Evolutionary conservation across 1,140 invertebrate species (phyloP).

Genomic region (Mizuhopecten yessoensis): DNA sequence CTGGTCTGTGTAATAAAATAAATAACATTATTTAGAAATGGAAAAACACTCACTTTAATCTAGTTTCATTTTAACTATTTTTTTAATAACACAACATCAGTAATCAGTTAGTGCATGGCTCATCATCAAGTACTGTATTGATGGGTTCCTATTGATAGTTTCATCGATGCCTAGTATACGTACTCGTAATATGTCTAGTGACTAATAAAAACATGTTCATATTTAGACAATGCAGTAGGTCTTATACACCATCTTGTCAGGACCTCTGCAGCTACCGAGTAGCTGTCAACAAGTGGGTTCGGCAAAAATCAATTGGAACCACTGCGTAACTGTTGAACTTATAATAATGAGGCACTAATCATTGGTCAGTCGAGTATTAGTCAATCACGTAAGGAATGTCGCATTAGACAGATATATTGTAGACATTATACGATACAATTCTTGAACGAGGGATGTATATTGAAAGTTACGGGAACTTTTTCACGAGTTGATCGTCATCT

Average conservation of each 20-base stretch:
- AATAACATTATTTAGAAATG: too few relatives aligned
- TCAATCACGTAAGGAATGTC: not conserved
- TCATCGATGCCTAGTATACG: too few relatives aligned
- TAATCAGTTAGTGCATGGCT: too few relatives aligned
- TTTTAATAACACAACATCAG: too few relatives aligned
- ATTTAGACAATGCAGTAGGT: not conserved
- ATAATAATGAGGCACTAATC: not conserved
- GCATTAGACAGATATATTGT: not conserved
- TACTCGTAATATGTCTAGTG: too few relatives aligned
- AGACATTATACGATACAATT: not conserved
- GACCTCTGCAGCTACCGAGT: not conserved
- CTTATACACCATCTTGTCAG: not conserved
- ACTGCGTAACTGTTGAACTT: conserved; percentile 15
- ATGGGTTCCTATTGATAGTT: too few relatives aligned
- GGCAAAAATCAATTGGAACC: conserved; percentile 14
- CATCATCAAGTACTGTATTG: too few relatives aligned
- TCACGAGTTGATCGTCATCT: not conserved
- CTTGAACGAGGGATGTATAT: not conserved
- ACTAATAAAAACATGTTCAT: not conserved
- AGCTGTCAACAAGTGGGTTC: conserved; percentile 1
- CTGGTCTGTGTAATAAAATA: too few relatives aligned
- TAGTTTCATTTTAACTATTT: too few relatives aligned
- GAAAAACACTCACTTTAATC: too few relatives aligned
- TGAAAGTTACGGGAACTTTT: conserved; percentile 16
- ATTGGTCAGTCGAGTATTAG: not conserved